Base-by-base conservation (phyloP, 2,888 invertebrate species). In the Pristionchus fissidentatus region DNA sequence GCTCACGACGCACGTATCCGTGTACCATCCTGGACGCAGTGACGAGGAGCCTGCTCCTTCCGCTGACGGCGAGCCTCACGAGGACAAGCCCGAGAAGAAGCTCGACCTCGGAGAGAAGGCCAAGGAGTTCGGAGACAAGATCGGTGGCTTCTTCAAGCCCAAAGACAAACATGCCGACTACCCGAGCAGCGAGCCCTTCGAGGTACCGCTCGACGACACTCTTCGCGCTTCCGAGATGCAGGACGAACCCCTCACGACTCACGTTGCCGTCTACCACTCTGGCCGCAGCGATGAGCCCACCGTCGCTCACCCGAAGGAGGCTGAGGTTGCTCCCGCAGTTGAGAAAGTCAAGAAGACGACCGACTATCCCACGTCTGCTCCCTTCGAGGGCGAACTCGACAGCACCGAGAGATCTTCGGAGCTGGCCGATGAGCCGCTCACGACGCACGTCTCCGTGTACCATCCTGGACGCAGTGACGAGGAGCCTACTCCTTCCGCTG, bases 71-170 rank as follows among this genome's bases (percentile, higher is more conserved):
- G 62, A 13, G 29, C 32, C 62, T 62, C 62, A 62, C 62, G 62
- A 62, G 19, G 62, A 62, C 4, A 10, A 62, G 4, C 62, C 62
- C 4, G 62, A 62, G 62, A 62, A 62, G 62, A 62, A 62, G 62
- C 62, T 62, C 62, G 62, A 62, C 62, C 13, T 62, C 62, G 35
- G 35, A 5, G 62, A 62, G 35, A 62, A 62, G 62, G 62, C 62
- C 5, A 62, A 62, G 62, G 35, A 62, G 32, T 19, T 62, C 62
- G 62, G 62, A 4, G 62, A 62, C 62, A 62, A 62, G 35, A 62
- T 62, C 29, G 62, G 62, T 10, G 32, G 32, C 19, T 19, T 62
- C 29, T 62, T 62, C 62, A 62, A 62, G 32, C 8, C 62, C 29
- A 62, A 62, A 32, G 62, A 75, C 43, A 41, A 62, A 32, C 62